phyloP scores from a whole-genome alignment of 2,797 vertebrate species.

The Eulemur coronatus region DNA sequence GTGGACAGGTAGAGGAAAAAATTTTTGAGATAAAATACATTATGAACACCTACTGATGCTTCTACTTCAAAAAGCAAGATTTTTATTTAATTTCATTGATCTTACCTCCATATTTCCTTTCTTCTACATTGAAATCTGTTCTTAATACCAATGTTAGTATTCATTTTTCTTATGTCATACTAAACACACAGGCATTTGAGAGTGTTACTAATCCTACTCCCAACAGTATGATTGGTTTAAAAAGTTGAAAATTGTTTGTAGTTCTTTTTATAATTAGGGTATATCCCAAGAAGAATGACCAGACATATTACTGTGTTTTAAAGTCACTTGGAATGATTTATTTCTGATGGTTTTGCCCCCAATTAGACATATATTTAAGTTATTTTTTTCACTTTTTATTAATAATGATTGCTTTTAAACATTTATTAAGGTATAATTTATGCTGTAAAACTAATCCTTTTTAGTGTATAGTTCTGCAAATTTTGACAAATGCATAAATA shows the following conservation, averaged over 20 bases:
- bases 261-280: not conserved
- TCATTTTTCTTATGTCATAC: not conserved
- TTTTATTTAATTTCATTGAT: conserved; percentile 11
- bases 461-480: not conserved
- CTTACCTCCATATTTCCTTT: not conserved
- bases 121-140: not conserved
- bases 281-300: not conserved
- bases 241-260: not conserved
- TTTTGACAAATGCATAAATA: not conserved
- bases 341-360: not conserved
- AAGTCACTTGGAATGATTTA: conserved; percentile 4
- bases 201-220: not conserved
- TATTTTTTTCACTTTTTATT: not conserved
- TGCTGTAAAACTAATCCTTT: not conserved
- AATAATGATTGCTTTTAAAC: not conserved
- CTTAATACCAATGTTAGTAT: not conserved
- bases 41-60: not conserved
- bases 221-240: not conserved
- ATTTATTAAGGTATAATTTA: not conserved
- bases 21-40: not conserved
- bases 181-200: not conserved
- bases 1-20: not conserved
- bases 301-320: not conserved
- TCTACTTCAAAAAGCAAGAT: not conserved
- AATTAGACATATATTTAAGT: not conserved